phyloP scores from a whole-genome alignment of 2,113 vertebrate species.

The Antennarius striatus region DNA sequence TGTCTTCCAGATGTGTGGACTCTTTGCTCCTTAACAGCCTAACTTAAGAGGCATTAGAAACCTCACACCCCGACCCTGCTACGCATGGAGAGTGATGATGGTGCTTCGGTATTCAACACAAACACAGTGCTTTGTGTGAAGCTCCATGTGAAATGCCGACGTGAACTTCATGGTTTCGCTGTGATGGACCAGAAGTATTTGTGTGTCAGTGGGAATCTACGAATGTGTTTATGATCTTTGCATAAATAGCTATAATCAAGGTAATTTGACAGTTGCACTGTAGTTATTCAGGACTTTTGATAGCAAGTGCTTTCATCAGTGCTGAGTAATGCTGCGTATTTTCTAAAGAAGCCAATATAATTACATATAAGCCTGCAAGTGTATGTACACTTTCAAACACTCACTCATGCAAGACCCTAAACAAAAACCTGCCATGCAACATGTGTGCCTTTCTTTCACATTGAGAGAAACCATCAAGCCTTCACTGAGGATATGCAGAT shows the following conservation, averaged over 20 bases:
- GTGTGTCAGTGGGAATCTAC: constrained; percentile 38
- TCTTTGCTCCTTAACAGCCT: constrained; percentile 76
- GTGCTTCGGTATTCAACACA: constrained; percentile 41
- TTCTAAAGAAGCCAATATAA: constrained; percentile 10
- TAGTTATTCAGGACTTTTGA: constrained; percentile 31
- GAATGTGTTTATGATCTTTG: constrained; percentile 55
- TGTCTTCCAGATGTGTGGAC: constrained; percentile 82
- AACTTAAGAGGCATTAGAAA: constrained; percentile 70
- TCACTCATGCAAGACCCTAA: constrained; percentile 4
- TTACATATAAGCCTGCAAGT: constrained; percentile 5
- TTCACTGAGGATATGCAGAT: constrained; percentile 8
- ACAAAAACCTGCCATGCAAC: constrained; percentile 34
- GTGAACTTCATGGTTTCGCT: constrained; percentile 28
- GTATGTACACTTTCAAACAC: constrained; percentile 2
- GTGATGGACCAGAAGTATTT: constrained; percentile 26
- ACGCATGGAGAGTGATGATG: constrained; percentile 49
- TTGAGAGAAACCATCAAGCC: constrained; percentile 17
- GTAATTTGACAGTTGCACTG: constrained; percentile 38
- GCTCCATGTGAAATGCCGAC: constrained; percentile 41
- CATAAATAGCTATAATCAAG: constrained; percentile 59
- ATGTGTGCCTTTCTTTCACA: constrained; percentile 11
- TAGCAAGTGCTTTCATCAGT: constrained; percentile 38
- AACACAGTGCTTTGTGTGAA: constrained; percentile 31
- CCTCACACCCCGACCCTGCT: constrained; percentile 61
- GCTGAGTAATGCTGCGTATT: neutral